Evolutionary conservation across 2,888 invertebrate species (phyloP).

Genomic region (Melinopterus prodromus): DNA sequence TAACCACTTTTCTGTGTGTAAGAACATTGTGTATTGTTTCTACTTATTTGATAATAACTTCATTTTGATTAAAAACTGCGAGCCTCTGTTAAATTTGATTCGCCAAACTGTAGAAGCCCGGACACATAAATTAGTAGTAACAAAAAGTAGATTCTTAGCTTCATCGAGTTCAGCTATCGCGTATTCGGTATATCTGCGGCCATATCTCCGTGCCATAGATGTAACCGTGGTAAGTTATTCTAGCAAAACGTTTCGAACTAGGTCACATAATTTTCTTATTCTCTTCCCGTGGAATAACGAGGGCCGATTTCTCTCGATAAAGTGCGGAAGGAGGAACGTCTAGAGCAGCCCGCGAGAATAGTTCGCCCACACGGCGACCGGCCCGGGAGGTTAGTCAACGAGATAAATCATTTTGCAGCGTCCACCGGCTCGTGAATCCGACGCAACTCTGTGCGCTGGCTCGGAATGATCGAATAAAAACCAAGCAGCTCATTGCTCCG

Average conservation of each 20-base stretch:
- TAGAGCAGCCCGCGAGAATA: not conserved
- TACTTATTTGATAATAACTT: no score
- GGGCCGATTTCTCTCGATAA: constrained; percentile 4
- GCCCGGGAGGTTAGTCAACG: not conserved
- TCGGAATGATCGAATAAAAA: constrained; percentile 5
- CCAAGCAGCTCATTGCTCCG: not conserved
- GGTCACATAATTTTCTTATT: constrained; percentile 4
- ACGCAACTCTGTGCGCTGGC: not conserved
- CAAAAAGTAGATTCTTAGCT: not conserved
- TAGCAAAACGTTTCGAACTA: not conserved
- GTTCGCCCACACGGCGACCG: not conserved
- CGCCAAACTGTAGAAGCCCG: no score
- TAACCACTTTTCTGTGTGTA: no score
- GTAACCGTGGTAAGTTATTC: not conserved
- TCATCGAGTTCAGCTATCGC: not conserved
- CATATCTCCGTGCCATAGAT: not conserved
- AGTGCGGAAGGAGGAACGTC: not conserved
- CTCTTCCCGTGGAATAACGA: not conserved
- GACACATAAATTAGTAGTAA: not conserved
- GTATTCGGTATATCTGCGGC: not conserved
- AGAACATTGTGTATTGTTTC: no score
- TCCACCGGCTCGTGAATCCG: not conserved
- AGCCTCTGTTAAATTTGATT: no score
- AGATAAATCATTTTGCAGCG: not conserved
- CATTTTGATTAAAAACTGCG: no score